Conservation (phyloP, 2,888 invertebrate genomes). For the Helobdella robusta region DNA sequence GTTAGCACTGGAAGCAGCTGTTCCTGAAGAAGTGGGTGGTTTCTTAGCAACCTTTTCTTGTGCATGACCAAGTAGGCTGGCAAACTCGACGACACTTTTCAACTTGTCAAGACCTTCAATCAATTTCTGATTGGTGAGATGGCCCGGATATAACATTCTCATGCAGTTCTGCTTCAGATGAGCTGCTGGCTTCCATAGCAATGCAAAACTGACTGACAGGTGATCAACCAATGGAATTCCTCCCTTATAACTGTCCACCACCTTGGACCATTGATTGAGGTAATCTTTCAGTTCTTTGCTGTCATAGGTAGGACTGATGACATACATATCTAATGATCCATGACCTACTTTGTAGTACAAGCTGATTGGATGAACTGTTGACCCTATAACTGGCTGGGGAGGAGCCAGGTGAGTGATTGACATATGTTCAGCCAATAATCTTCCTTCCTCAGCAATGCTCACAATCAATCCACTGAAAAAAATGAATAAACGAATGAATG, state of each 20-base stretch:
- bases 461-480: constrained; percentile 23
- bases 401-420: constrained; percentile 19
- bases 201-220: constrained; percentile 17
- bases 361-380: constrained; percentile 3
- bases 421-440: constrained; percentile 21
- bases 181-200: constrained; percentile 25
- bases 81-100: constrained; percentile 19
- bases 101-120: constrained; percentile 25
- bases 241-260: constrained; percentile 24
- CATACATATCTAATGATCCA: constrained; percentile 25
- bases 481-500: no score
- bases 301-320: constrained; percentile 18
- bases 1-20: no score
- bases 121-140: constrained; percentile 12
- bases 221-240: constrained; percentile 16
- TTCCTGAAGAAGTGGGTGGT: not conserved
- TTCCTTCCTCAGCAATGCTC: constrained; percentile 26
- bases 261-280: constrained; percentile 20
- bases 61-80: constrained; percentile 10
- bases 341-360: constrained; percentile 27
- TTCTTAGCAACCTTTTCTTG: not conserved
- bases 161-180: constrained; percentile 17
- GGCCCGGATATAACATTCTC: constrained; percentile 21
- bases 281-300: constrained; percentile 25
- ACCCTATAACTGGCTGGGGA: not conserved